These are phyloP conservation scores for Semnornis frantzii DNA, from an alignment of 2,113 vertebrate species.

Conservation along the genomic window DNA sequence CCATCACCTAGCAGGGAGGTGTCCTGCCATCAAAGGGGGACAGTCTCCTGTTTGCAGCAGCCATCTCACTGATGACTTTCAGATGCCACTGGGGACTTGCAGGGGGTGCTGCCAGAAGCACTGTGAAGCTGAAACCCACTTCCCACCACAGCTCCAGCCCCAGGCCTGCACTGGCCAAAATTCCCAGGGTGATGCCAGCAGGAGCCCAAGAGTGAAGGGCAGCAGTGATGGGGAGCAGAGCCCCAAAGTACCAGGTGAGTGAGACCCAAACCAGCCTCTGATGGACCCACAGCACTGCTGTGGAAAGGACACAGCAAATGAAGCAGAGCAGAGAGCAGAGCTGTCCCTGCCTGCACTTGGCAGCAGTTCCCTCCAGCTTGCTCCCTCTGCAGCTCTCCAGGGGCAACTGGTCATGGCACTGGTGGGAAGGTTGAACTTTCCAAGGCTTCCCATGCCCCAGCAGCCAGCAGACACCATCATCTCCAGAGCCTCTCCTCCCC, in stretches of 20 bases:
- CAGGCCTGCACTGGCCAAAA: background rate
- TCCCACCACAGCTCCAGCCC: rapidly evolving
- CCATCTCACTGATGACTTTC: background rate
- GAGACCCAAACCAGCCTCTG: background rate
- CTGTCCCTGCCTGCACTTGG: background rate
- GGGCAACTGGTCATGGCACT: rapidly evolving
- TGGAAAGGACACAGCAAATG: rapidly evolving
- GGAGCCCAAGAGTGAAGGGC: background rate
- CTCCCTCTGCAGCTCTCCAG: background rate
- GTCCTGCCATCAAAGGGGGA: background rate
- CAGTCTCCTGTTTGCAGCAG: background rate
- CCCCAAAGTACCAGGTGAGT: background rate
- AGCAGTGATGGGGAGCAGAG: background rate
- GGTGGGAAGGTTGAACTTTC: background rate
- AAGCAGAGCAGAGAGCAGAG: rapidly evolving
- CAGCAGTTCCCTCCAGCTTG: background rate
- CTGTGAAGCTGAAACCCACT: background rate
- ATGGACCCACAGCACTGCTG: rapidly evolving
- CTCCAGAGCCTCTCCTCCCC: background rate
- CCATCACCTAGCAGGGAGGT: background rate
- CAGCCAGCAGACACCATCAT: background rate
- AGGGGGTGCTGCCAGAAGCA: background rate
- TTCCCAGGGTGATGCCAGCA: background rate
- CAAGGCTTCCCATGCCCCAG: background rate
- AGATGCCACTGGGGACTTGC: background rate